Evolutionary conservation across 2,113 vertebrate genomes (phyloP).

Genomic region (Paradoxurus hermaphroditus): DNA sequence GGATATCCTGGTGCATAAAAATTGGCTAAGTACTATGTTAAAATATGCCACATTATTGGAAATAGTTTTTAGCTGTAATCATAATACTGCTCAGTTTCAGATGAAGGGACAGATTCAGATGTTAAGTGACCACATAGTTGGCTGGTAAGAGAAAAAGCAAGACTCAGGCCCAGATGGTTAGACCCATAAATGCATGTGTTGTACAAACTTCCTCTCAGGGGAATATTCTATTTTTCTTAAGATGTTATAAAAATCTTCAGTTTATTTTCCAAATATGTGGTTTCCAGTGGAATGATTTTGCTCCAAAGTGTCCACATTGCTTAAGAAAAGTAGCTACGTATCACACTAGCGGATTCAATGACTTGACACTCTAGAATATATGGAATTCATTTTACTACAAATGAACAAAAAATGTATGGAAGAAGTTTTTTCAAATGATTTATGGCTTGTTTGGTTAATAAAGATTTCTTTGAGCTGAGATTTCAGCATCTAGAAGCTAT

Average conservation of each 20-base stretch:
- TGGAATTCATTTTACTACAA: slow-evolving; percentile 22
- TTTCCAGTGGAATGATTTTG: slow-evolving; percentile 32
- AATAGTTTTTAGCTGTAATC: not conserved
- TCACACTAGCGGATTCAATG: not conserved
- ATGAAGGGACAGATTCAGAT: slow-evolving; percentile 30
- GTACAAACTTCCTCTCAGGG: slow-evolving; percentile 36
- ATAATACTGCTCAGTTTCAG: not conserved
- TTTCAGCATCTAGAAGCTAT: slow-evolving; percentile 34
- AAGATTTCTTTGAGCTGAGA: slow-evolving; percentile 1
- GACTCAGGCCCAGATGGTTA: slow-evolving; percentile 36
- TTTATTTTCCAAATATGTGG: slow-evolving; percentile 53
- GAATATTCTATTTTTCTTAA: slow-evolving; percentile 39
- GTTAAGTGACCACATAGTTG: not conserved
- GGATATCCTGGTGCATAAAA: not conserved
- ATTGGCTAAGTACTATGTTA: not conserved
- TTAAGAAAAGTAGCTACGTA: not conserved
- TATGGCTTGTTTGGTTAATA: slow-evolving; percentile 57
- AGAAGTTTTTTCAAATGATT: slow-evolving; percentile 13
- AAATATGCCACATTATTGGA: not conserved
- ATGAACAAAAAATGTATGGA: slow-evolving; percentile 13
- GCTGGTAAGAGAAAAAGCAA: slow-evolving; percentile 37
- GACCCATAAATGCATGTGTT: slow-evolving; percentile 46
- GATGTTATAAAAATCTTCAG: slow-evolving; percentile 45
- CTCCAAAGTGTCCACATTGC: not conserved
- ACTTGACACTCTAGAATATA: not conserved